Conservation (phyloP, 2,113 vertebrate genomes). For the Loxodonta africana region DNA sequence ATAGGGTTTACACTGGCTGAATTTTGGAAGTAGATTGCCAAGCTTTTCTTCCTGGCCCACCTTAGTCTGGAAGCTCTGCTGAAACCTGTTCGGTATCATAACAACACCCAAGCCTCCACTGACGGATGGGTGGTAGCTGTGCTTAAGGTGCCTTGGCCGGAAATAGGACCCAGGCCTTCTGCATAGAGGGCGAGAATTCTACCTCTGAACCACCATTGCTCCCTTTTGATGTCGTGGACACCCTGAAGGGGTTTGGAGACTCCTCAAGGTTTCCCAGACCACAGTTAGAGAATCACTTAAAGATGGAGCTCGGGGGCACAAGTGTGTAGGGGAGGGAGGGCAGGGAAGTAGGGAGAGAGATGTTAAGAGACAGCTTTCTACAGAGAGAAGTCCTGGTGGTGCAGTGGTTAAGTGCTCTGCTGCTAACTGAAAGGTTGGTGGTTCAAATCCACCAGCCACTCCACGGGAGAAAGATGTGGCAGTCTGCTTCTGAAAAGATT, state of each 20-base stretch:
- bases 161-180: not conserved
- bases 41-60: not conserved
- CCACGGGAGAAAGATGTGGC: no score
- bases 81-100: not conserved
- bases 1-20: not conserved
- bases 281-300: not conserved
- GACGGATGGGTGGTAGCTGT: no score
- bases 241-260: not conserved
- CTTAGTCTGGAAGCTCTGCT: not conserved
- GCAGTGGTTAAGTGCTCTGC: not conserved
- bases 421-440: not conserved
- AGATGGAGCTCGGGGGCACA: not conserved
- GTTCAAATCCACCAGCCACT: not conserved
- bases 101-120: not conserved
- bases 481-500: no score
- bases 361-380: not conserved
- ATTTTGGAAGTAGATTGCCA: not conserved
- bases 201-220: not conserved
- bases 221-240: not conserved
- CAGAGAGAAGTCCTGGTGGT: not conserved
- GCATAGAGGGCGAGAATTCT: not conserved
- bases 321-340: fast-evolving
- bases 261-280: not conserved
- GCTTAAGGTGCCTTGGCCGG: not conserved
- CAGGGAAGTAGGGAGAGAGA: not conserved